Conservation (phyloP, 2,888 invertebrate species). For the Enchytraeus crypticus region DNA sequence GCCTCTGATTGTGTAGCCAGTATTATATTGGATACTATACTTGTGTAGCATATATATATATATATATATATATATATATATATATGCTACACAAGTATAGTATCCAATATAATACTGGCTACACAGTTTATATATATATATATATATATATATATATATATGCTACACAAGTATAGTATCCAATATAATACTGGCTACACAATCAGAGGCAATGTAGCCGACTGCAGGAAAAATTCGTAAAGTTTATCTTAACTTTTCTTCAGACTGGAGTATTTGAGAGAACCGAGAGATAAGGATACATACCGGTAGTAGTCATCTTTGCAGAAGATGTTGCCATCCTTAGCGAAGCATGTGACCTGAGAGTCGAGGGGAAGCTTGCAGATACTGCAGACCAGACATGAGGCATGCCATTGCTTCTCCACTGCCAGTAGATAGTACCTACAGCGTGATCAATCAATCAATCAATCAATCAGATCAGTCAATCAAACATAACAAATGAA, state of each 20-base stretch:
- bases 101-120: no score
- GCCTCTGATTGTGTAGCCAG: no score
- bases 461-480: no score
- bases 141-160: background rate
- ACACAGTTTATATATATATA: background rate
- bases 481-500: no score
- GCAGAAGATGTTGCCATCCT: constrained; percentile 88
- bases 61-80: background rate
- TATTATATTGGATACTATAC: no score
- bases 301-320: constrained; percentile 93
- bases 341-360: constrained; percentile 81
- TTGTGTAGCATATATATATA: background rate
- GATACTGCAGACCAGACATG: constrained; percentile 75
- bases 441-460: no score
- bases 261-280: background rate
- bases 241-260: background rate
- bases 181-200: background rate
- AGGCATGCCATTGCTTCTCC: constrained; percentile 84
- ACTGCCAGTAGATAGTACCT: constrained; percentile 85
- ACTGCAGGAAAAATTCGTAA: background rate
- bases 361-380: constrained; percentile 81
- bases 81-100: background rate
- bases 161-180: background rate
- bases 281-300: no score
- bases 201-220: background rate